Evolutionary conservation across 2,797 vertebrate genomes (phyloP).

Genomic region (Dallia pectoralis): DNA sequence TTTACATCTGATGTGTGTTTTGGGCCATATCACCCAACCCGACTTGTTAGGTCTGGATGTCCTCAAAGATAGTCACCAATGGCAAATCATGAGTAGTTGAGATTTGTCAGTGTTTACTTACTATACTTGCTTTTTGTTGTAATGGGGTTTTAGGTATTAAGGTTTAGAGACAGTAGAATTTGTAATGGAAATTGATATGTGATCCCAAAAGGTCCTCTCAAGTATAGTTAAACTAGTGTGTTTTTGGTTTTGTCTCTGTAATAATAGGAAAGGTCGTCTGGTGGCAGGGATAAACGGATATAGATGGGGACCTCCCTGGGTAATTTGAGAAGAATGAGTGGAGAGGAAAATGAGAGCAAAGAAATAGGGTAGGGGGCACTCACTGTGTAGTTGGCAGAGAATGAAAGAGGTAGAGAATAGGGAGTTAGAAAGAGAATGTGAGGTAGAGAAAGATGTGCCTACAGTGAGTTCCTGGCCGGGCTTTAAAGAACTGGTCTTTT

Average conservation of each 20-base stretch:
- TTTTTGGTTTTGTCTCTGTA: not conserved
- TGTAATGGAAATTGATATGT: no score
- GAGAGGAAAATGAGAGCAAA: not conserved
- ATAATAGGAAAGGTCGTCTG: slow-evolving; percentile 27
- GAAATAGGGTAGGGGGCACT: not conserved
- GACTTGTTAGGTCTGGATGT: no score
- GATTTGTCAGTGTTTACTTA: no score
- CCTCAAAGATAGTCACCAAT: no score
- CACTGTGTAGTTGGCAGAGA: slow-evolving; percentile 11
- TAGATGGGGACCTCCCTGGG: not conserved
- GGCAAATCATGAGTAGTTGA: no score
- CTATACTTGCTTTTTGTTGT: no score
- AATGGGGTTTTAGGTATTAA: no score
- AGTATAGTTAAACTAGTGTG: not conserved
- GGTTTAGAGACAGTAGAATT: no score
- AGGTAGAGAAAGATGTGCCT: not conserved
- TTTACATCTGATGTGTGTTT: no score
- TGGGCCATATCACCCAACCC: no score
- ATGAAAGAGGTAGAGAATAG: slow-evolving; percentile 22
- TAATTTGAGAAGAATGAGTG: slow-evolving; percentile 55
- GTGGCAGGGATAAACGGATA: slow-evolving; percentile 1
- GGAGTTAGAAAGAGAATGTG: not conserved
- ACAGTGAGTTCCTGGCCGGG: slow-evolving; percentile 52
- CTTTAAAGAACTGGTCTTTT: slow-evolving; percentile 61
- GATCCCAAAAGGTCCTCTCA: not conserved